A percentile compares a stretch with the other conserved stretches of the same genome.
Evolutionary conservation across 2,113 vertebrate genomes (phyloP).

Genomic region (Suricata suricatta): DNA sequence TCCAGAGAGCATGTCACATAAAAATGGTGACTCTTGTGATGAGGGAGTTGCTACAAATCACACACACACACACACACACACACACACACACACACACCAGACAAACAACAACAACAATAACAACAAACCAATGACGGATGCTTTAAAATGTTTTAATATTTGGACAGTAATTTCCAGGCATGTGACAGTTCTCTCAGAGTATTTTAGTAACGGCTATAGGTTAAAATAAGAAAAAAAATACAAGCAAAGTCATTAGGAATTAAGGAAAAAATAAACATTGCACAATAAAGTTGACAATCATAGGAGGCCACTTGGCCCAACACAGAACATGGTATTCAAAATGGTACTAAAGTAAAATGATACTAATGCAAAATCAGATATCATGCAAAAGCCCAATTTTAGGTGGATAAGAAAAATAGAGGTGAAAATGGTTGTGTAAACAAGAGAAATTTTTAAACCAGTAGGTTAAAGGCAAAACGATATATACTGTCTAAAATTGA

Average conservation of each 20-base stretch:
- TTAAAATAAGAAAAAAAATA: background rate
- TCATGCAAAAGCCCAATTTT: accelerated
- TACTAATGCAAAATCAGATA: background rate
- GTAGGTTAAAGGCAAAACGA: background rate
- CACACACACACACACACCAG: too few species aligned
- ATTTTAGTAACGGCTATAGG: background rate
- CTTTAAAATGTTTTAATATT: background rate
- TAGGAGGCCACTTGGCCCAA: background rate
- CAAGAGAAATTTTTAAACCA: background rate
- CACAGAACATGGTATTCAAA: background rate
- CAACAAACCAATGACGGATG: too few species aligned
- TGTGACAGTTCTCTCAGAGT: background rate
- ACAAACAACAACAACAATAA: background rate
- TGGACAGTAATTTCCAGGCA: background rate
- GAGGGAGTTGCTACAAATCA: background rate
- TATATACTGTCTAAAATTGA: background rate
- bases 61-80: background rate
- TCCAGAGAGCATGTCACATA: background rate
- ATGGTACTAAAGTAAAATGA: background rate
- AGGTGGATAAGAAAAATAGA: background rate
- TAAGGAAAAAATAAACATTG: background rate
- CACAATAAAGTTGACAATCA: background rate
- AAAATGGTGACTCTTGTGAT: accelerated
- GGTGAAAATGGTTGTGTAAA: background rate
- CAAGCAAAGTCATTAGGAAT: background rate